A percentile compares a stretch with the other conserved stretches of the same genome.
Conservation (phyloP, 2,888 invertebrate genomes). For the Drosophila demipolita region DNA sequence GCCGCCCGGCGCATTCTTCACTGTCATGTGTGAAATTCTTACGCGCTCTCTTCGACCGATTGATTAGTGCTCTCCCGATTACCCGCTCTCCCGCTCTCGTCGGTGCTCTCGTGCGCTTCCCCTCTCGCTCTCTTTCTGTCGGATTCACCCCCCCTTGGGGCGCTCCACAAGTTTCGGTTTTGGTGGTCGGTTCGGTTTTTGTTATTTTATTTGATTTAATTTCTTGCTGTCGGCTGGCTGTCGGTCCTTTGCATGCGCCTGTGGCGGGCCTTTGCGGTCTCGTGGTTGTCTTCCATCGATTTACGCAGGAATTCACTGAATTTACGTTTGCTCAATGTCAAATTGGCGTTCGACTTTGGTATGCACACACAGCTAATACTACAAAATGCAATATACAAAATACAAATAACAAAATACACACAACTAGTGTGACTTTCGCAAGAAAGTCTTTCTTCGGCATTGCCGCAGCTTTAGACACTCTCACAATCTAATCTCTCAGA, state of each 20-base stretch:
- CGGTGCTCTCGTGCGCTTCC: background rate
- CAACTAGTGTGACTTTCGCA: background rate
- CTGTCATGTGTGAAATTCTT: slow-evolving; percentile 78
- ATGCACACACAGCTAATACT: slow-evolving; percentile 52
- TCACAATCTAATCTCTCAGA: background rate
- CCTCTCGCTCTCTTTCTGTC: background rate
- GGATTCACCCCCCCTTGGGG: slow-evolving; percentile 3
- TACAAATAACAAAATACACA: background rate
- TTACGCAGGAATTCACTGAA: slow-evolving; percentile 69
- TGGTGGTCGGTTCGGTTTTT: slow-evolving; percentile 16
- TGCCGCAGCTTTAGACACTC: slow-evolving; percentile 4
- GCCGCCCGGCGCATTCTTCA: slow-evolving; percentile 55
- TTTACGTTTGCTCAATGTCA: slow-evolving; percentile 78
- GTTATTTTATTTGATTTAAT: slow-evolving; percentile 5
- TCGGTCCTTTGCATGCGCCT: slow-evolving; percentile 32
- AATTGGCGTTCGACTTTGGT: slow-evolving; percentile 77
- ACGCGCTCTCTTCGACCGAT: slow-evolving; percentile 20
- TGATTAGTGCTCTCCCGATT: slow-evolving; percentile 19
- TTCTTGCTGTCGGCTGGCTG: slow-evolving; percentile 2
- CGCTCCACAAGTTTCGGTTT: slow-evolving; percentile 2
- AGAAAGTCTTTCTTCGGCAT: background rate
- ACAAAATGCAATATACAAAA: background rate
- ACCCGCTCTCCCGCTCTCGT: background rate
- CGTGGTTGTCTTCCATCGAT: slow-evolving; percentile 53
- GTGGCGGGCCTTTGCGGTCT: slow-evolving; percentile 28